phyloP scores from a whole-genome alignment of 2,888 invertebrate genomes.

The Periphyllus acericola region DNA sequence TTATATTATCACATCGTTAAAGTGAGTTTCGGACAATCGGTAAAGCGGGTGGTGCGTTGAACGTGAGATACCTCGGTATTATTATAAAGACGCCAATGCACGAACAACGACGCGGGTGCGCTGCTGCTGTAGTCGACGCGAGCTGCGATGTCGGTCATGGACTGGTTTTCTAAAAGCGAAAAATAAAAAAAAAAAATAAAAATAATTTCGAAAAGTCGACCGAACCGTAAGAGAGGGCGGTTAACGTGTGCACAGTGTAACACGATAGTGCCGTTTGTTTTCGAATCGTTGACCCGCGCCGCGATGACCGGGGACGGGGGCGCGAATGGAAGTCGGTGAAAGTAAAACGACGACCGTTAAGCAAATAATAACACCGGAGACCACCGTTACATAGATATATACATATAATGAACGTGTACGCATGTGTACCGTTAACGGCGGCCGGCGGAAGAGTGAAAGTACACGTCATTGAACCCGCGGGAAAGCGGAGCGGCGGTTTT shows the following conservation, averaged over 20 bases:
- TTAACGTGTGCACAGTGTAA: neutral
- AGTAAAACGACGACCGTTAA: slow-evolving; percentile 53
- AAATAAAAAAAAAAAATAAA: neutral
- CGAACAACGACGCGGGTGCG: neutral
- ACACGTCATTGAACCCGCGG: slow-evolving; percentile 57
- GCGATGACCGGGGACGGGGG: neutral
- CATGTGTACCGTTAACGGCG: neutral
- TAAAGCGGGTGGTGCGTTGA: neutral
- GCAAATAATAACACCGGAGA: neutral
- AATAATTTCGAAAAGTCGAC: neutral
- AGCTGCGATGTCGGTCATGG: slow-evolving; percentile 5
- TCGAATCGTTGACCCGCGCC: slow-evolving; percentile 57
- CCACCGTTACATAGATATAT: slow-evolving; percentile 8
- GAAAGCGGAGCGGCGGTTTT: slow-evolving; percentile 51
- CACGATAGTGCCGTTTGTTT: neutral
- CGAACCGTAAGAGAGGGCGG: neutral
- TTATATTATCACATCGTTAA: neutral
- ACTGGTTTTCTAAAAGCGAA: slow-evolving; percentile 1
- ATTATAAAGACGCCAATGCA: no score
- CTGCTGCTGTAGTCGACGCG: neutral
- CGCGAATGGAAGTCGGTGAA: slow-evolving; percentile 45
- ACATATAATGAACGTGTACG: no score
- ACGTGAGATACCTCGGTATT: neutral
- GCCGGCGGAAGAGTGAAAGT: slow-evolving; percentile 54
- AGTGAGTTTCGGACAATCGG: neutral